Percentiles rank a stretch among this genome's conserved stretches.
Evolutionary conservation across 2,113 vertebrate species (phyloP).

Genomic region (Cranoglanis bouderius): DNA sequence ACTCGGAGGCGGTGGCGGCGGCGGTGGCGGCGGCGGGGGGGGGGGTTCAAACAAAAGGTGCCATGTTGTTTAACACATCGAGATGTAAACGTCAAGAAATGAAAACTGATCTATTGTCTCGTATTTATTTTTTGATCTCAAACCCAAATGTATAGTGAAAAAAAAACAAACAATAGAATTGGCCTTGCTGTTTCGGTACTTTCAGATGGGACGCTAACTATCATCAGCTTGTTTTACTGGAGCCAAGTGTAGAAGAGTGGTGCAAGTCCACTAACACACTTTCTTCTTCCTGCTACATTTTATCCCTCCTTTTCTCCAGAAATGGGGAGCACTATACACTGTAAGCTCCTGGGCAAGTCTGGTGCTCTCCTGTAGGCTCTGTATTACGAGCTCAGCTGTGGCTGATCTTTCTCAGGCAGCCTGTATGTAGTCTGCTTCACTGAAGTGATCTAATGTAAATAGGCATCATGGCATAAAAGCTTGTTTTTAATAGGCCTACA

Average conservation of each 20-base stretch:
- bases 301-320: neutral
- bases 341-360: neutral
- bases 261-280: neutral
- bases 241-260: neutral
- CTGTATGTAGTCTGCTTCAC: neutral
- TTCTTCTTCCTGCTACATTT: neutral
- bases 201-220: neutral
- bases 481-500: neutral
- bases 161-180: too few relatives aligned
- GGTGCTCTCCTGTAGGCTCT: neutral
- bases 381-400: neutral
- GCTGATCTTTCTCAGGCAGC: neutral
- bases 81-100: too few relatives aligned
- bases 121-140: too few relatives aligned
- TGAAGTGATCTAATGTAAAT: neutral
- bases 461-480: too few relatives aligned
- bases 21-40: too few relatives aligned
- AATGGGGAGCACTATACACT: neutral
- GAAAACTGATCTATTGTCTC: too few relatives aligned
- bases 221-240: neutral
- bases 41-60: too few relatives aligned
- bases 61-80: too few relatives aligned
- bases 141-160: too few relatives aligned
- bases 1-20: too few relatives aligned
- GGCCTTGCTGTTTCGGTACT: too few relatives aligned